Conservation (phyloP, 2,888 invertebrate species). For the Aethes cnicana region DNA sequence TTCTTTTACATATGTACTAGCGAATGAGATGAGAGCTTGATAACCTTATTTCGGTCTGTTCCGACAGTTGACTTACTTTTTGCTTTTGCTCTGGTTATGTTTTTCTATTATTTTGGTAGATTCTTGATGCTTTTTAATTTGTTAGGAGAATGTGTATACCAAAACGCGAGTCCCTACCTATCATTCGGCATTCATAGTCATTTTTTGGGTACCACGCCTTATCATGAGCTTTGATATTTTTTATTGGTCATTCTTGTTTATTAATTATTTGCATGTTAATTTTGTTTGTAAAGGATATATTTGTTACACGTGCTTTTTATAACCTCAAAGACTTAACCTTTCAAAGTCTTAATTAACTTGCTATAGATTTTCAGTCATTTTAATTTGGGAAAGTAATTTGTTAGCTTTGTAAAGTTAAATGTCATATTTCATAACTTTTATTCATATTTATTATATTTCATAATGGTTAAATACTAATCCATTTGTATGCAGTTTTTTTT, state of each 20-base stretch:
- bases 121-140: background rate
- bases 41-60: no score
- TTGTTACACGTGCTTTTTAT: constrained; percentile 5
- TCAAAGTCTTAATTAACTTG: no score
- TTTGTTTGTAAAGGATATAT: background rate
- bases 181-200: constrained; percentile 25
- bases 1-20: no score
- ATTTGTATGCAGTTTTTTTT: no score
- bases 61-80: background rate
- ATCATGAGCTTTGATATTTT: background rate
- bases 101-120: no score
- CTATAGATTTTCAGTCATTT: no score
- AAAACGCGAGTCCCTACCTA: constrained; percentile 31
- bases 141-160: constrained; percentile 36
- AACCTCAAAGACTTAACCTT: constrained; percentile 18
- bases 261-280: background rate
- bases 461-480: no score
- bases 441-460: no score
- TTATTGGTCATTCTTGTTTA: background rate
- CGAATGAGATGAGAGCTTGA: no score
- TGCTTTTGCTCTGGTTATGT: background rate
- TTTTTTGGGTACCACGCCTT: constrained; percentile 31
- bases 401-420: no score
- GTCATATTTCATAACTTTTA: no score
- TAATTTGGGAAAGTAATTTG: no score